These are phyloP conservation scores for Epinotia brunnichana DNA, from an alignment of 2,888 invertebrate species.

Conservation along the genomic window DNA sequence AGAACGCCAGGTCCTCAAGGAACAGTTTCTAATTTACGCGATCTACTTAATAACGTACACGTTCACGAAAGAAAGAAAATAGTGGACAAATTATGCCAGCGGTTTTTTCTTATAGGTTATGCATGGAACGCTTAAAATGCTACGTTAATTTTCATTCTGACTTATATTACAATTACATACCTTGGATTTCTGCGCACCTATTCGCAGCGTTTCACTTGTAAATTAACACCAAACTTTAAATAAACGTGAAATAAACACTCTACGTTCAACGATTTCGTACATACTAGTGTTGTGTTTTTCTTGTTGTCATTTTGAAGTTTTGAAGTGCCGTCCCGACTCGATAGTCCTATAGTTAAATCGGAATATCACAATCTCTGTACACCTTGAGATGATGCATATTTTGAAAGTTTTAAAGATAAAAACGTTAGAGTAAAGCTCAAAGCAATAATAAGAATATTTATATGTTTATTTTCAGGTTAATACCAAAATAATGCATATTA, in stretches of 20 bases:
- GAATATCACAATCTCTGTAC: neutral
- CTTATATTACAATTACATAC: slow-evolving; percentile 56
- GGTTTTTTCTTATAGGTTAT: slow-evolving; percentile 54
- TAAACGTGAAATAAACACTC: slow-evolving; percentile 75
- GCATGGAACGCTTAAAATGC: slow-evolving; percentile 41
- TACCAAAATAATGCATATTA: neutral
- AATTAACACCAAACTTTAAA: slow-evolving; percentile 76
- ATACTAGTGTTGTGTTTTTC: slow-evolving; percentile 45
- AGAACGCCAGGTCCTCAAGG: neutral
- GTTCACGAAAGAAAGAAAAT: slow-evolving; percentile 16
- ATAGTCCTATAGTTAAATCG: slow-evolving; percentile 1
- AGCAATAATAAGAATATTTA: neutral
- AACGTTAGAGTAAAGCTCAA: neutral
- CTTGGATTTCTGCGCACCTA: slow-evolving; percentile 56
- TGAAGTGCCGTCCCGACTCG: slow-evolving; percentile 10
- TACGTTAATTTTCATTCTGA: slow-evolving; percentile 28
- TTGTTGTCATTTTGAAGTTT: slow-evolving; percentile 43
- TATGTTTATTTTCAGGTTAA: neutral
- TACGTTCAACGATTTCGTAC: slow-evolving; percentile 52
- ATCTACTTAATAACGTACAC: slow-evolving; percentile 8
- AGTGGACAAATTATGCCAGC: slow-evolving; percentile 24
- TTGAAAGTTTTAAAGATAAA: neutral
- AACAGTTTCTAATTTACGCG: slow-evolving; percentile 36
- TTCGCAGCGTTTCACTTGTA: slow-evolving; percentile 71
- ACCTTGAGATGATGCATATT: neutral